Conservation (phyloP, 2,888 invertebrate genomes). For the Colostygia pectinataria region DNA sequence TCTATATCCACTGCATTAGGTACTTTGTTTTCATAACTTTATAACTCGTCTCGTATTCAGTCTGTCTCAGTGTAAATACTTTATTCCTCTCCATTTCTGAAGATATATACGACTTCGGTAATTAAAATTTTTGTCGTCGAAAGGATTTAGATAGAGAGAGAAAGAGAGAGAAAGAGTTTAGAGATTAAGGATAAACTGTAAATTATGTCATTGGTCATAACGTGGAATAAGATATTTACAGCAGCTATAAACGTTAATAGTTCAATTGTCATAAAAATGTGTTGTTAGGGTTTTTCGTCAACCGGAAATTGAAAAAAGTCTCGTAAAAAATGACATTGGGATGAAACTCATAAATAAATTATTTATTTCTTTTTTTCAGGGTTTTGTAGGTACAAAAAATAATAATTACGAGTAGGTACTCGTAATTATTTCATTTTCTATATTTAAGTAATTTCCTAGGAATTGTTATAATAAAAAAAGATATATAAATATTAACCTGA, state of each 20-base stretch:
- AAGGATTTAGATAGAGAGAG: too few species aligned
- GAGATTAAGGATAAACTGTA: constrained; percentile 59
- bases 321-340: constrained; percentile 2
- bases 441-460: too few species aligned
- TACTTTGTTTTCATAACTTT: not conserved
- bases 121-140: constrained; percentile 74
- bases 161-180: too few species aligned
- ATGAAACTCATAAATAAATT: constrained; percentile 2
- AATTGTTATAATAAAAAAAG: too few species aligned
- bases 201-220: constrained; percentile 40
- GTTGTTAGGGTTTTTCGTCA: constrained; percentile 22
- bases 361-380: not conserved
- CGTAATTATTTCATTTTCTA: too few species aligned
- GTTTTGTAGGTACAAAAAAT: too few species aligned
- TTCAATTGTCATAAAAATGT: constrained; percentile 35
- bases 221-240: constrained; percentile 41
- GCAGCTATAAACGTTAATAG: constrained; percentile 31
- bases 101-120: constrained; percentile 60
- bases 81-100: constrained; percentile 50
- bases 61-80: constrained; percentile 51
- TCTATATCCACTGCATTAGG: not conserved
- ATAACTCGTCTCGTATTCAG: not conserved
- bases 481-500: too few species aligned
- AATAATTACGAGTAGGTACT: too few species aligned
- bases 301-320: constrained; percentile 21